Evolutionary conservation across 2,113 vertebrate species (phyloP).

Genomic region (Glaucidium brasilianum): DNA sequence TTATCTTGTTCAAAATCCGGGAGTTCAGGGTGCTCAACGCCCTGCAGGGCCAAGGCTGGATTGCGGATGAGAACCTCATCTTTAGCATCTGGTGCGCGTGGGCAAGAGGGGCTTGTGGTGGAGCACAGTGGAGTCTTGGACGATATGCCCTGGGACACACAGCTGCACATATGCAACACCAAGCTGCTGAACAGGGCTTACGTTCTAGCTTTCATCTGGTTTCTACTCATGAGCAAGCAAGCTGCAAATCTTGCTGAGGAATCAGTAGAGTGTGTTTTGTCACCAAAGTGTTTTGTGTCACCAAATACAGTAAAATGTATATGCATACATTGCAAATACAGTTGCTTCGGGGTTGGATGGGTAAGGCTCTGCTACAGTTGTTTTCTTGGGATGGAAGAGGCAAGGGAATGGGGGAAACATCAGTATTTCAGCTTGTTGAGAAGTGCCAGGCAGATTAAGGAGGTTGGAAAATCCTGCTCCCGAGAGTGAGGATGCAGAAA

Average conservation of each 20-base stretch:
- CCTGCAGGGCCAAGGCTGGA: background rate
- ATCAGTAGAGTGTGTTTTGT: background rate
- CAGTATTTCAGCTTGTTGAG: background rate
- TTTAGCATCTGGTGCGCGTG: background rate
- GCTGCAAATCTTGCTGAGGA: background rate
- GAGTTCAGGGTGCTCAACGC: background rate
- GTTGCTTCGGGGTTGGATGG: background rate
- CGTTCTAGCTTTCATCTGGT: background rate
- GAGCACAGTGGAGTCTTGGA: background rate
- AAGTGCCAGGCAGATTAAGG: background rate
- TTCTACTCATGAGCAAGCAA: background rate
- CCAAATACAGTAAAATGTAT: background rate
- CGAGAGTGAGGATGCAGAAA: background rate
- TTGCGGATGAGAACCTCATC: background rate
- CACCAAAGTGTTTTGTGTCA: background rate
- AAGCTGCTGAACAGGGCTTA: background rate
- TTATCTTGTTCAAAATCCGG: background rate
- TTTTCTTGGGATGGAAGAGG: background rate
- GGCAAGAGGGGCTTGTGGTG: background rate
- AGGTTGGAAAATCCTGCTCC: background rate
- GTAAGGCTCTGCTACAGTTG: background rate
- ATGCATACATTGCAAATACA: background rate
- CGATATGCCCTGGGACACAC: background rate
- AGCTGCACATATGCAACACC: background rate
- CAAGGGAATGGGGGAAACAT: background rate